Evolutionary conservation across 2,113 vertebrate species (phyloP).

Genomic region (Mungos mungo): DNA sequence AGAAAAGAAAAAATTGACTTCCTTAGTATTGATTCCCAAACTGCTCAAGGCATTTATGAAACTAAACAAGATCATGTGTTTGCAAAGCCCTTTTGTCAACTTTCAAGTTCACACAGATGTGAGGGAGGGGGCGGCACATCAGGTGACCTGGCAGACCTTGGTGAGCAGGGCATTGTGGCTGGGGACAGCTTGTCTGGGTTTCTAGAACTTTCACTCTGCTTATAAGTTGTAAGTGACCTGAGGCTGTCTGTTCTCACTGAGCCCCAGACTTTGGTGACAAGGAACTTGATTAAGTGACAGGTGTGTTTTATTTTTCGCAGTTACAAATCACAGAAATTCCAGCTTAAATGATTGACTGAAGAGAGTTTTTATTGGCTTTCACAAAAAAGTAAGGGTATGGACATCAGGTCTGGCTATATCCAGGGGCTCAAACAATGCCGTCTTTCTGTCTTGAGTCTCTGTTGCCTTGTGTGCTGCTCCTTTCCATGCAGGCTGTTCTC

Average conservation of each 20-base stretch:
- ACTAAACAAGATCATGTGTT: not conserved
- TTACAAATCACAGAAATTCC: not conserved
- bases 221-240: not conserved
- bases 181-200: not conserved
- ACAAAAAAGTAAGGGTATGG: not conserved
- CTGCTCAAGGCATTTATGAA: not conserved
- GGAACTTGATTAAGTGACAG: not conserved
- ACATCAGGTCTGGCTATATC: not conserved
- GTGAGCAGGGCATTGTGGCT: not conserved
- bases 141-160: not conserved
- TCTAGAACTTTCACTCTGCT: not conserved
- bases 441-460: not conserved
- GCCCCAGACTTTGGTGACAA: not conserved
- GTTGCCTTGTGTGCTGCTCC: not conserved
- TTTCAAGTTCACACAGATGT: not conserved
- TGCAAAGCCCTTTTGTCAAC: not conserved
- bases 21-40: not conserved
- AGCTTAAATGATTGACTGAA: not conserved
- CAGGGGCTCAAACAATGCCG: not conserved
- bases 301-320: not conserved
- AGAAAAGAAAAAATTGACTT: no score
- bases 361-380: not conserved
- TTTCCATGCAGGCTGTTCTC: not conserved
- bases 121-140: not conserved
- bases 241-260: not conserved